Percentiles rank a stretch among this genome's conserved stretches.
Conservation (phyloP, 1,140 invertebrate species). For the Drosophila santomea region DNA sequence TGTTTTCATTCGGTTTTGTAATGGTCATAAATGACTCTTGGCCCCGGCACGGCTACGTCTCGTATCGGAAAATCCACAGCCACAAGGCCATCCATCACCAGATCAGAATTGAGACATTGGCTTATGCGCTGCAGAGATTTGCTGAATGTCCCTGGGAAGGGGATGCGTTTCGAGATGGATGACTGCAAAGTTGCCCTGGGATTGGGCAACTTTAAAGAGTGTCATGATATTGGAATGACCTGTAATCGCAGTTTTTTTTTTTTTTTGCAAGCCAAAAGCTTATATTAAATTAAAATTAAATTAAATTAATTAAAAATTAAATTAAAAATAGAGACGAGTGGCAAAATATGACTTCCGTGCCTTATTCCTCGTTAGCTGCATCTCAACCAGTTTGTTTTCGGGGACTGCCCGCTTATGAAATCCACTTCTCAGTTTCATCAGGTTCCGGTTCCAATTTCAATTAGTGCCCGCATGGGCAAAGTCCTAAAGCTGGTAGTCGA, state of each 20-base stretch:
- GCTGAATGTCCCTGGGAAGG: not conserved
- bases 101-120: slow-evolving; percentile 49
- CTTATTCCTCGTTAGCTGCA: not conserved
- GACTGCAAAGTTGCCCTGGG: not conserved
- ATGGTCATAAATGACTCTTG: slow-evolving; percentile 55
- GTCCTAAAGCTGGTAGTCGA: not conserved
- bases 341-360: not conserved
- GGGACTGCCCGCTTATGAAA: not conserved
- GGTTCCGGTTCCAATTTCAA: slow-evolving; percentile 45
- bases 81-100: slow-evolving; percentile 48
- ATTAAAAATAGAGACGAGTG: not conserved
- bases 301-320: too few relatives aligned
- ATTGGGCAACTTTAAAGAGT: not conserved
- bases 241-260: too few relatives aligned
- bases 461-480: slow-evolving; percentile 30
- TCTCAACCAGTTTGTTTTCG: slow-evolving; percentile 6
- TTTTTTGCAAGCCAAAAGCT: too few relatives aligned
- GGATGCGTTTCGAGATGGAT: slow-evolving; percentile 3
- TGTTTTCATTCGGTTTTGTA: slow-evolving; percentile 45
- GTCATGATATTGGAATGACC: not conserved
- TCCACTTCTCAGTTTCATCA: slow-evolving; percentile 13
- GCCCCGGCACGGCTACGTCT: not conserved
- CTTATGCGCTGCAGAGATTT: slow-evolving; percentile 21
- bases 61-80: slow-evolving; percentile 19
- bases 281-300: not conserved